A percentile compares a stretch with the other conserved stretches of the same genome.
Evolutionary conservation across 2,797 vertebrate species (phyloP).

Genomic region (Gymnothorax reevesii): DNA sequence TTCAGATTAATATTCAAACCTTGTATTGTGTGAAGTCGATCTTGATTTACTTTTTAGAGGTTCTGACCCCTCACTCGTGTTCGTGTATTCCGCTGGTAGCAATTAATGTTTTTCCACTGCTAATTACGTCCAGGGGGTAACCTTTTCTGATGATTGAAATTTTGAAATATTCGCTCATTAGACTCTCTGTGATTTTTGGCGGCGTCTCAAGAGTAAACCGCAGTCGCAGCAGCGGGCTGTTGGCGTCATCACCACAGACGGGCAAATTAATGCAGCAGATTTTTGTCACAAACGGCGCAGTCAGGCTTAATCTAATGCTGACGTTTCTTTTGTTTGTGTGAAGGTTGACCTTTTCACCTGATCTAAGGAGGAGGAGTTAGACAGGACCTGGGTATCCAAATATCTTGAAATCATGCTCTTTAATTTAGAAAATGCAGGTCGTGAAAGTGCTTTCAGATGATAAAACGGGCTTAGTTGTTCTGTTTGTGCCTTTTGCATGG

Average conservation of each 20-base stretch:
- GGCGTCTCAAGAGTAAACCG: background rate
- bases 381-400: background rate
- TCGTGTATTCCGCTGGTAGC: slow-evolving; percentile 22
- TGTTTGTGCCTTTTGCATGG: background rate
- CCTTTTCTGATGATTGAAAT: slow-evolving; percentile 15
- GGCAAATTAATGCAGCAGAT: background rate
- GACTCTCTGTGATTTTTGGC: slow-evolving; percentile 8
- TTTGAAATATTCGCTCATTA: slow-evolving; percentile 22
- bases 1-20: background rate
- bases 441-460: background rate
- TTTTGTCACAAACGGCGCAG: background rate
- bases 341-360: background rate
- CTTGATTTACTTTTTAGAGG: slow-evolving; percentile 27
- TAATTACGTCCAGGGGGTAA: slow-evolving; percentile 32
- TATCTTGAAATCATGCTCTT: background rate
- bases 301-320: background rate
- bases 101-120: slow-evolving; percentile 24
- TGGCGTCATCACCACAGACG: background rate
- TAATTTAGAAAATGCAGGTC: background rate
- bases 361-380: background rate
- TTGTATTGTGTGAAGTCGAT: background rate
- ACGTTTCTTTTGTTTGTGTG: background rate
- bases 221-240: background rate
- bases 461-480: background rate
- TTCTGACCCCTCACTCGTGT: slow-evolving; percentile 28